Evolutionary conservation across 2,888 invertebrate species (phyloP).

Genomic region (Cephus pulcher): DNA sequence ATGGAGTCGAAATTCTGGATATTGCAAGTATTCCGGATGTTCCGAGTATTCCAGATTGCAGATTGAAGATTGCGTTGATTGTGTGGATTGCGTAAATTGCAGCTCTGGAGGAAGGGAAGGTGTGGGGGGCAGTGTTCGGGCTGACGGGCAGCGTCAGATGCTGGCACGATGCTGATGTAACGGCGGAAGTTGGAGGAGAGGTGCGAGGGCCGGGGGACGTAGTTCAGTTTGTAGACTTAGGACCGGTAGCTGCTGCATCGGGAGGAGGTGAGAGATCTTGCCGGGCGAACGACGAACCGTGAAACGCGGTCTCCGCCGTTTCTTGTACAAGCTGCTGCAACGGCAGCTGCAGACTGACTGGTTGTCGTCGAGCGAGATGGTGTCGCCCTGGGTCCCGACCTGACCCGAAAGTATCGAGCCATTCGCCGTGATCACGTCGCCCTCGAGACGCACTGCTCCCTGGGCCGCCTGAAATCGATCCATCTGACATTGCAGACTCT

Average conservation of each 20-base stretch:
- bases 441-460: conserved; percentile 94
- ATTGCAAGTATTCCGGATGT: background rate
- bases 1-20: background rate
- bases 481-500: background rate
- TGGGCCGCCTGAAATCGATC: conserved; percentile 80
- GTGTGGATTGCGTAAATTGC: background rate
- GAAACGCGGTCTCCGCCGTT: conserved; percentile 65
- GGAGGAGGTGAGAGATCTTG: conserved; percentile 69
- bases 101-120: conserved; percentile 33
- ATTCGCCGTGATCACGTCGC: conserved; percentile 96
- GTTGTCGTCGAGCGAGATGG: conserved; percentile 63
- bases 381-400: conserved; percentile 65
- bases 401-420: conserved; percentile 87
- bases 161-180: conserved; percentile 64
- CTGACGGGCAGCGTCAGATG: conserved; percentile 54
- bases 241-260: conserved; percentile 63
- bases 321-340: conserved; percentile 65
- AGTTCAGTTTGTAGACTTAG: conserved; percentile 46
- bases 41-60: background rate
- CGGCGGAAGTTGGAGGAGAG: conserved; percentile 59
- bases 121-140: conserved; percentile 29
- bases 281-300: conserved; percentile 70
- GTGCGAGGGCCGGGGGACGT: conserved; percentile 56
- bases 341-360: conserved; percentile 68
- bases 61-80: background rate